phyloP scores from a whole-genome alignment of 2,888 invertebrate species.

The Protodeltote pygarga region DNA sequence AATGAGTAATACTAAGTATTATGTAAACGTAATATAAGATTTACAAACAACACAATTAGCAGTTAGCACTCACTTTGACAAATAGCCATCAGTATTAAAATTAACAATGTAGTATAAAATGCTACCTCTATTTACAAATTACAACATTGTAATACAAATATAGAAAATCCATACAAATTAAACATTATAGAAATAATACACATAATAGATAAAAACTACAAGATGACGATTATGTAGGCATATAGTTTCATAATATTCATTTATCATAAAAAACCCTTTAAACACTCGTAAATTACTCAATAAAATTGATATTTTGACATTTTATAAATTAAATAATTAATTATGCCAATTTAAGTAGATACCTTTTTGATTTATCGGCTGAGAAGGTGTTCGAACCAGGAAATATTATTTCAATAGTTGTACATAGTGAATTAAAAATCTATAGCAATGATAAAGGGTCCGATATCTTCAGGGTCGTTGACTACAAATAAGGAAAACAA shows the following conservation, averaged over 20 bases:
- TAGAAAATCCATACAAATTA: no score
- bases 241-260: conserved; percentile 12
- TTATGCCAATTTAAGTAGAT: conserved; percentile 17
- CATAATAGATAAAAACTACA: no score
- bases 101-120: no score
- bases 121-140: no score
- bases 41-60: no score
- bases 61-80: no score
- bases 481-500: conserved; percentile 76
- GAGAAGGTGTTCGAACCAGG: conserved; percentile 41
- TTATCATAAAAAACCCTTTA: no score
- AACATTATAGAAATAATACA: no score
- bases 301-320: conserved; percentile 30
- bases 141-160: no score
- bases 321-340: conserved; percentile 36
- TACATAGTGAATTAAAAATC: conserved; percentile 49
- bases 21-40: no score
- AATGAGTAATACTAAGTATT: no score
- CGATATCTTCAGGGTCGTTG: conserved; percentile 63
- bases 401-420: conserved; percentile 36
- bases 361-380: conserved; percentile 44
- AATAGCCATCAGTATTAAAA: no score
- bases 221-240: neutral
- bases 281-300: conserved; percentile 31
- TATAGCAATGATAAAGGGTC: conserved; percentile 61